Evolutionary conservation across 2,113 vertebrate species (phyloP).

Genomic region (Phoxinus phoxinus): DNA sequence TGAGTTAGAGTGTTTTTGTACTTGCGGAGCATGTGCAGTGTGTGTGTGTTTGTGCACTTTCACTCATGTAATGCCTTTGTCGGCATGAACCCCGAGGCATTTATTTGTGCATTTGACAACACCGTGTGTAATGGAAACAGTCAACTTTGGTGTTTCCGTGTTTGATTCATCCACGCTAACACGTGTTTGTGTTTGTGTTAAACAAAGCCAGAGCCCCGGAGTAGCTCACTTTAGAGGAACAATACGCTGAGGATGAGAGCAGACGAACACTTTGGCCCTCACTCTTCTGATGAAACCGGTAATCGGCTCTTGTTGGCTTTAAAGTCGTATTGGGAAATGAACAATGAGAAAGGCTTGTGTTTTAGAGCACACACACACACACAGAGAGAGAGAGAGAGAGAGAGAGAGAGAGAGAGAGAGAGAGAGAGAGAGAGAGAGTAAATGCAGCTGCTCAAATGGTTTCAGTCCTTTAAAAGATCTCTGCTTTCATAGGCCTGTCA

Average conservation of each 20-base stretch:
- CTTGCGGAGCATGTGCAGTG: conserved; percentile 17
- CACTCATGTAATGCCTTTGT: not conserved
- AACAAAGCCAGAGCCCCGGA: conserved; percentile 40
- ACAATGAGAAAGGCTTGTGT: conserved; percentile 33
- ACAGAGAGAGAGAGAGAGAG: too few relatives aligned
- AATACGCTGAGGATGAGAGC: not conserved
- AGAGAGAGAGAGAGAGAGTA: too few relatives aligned
- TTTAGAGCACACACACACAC: not conserved
- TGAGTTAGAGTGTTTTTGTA: not conserved
- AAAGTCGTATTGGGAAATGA: conserved; percentile 42
- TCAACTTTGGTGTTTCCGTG: conserved; percentile 20
- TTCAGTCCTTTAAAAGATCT: conserved; percentile 53
- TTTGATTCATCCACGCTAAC: conserved; percentile 23
- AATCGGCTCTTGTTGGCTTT: conserved; percentile 33
- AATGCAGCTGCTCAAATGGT: conserved; percentile 42
- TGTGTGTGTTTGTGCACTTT: conserved; percentile 16
- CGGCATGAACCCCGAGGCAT: not conserved
- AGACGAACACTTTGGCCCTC: conserved; percentile 19
- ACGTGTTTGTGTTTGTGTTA: conserved; percentile 21
- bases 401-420: too few relatives aligned
- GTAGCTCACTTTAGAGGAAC: conserved; percentile 30
- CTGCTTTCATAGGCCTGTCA: conserved; percentile 49
- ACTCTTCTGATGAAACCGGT: conserved; percentile 26
- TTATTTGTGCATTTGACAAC: conserved; percentile 34
- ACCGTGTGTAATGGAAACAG: not conserved